Conservation (phyloP, 2,113 vertebrate species). For the Aleadryas rufinucha region DNA sequence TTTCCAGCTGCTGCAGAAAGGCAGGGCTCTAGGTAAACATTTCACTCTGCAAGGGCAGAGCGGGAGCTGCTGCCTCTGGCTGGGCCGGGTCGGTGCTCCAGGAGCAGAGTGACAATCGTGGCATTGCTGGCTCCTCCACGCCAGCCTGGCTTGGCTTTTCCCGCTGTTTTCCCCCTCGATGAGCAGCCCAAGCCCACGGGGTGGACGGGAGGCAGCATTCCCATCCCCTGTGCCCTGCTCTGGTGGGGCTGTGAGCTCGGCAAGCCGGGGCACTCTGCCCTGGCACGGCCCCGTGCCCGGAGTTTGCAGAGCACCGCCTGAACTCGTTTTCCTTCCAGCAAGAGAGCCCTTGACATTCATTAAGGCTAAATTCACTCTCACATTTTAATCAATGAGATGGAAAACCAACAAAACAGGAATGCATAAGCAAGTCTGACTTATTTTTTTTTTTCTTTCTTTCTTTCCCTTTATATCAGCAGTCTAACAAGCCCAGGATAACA, state of each 20-base stretch:
- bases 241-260: not conserved
- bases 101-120: fast-evolving
- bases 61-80: not conserved
- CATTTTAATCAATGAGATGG: conserved; percentile 57
- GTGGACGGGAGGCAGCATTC: not conserved
- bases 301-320: not conserved
- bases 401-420: conserved; percentile 25
- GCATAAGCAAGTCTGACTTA: not conserved
- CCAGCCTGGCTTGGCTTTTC: not conserved
- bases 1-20: conserved; percentile 51
- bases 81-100: fast-evolving
- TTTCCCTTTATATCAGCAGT: not conserved
- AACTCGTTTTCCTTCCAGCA: not conserved
- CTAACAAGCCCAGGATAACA: not conserved
- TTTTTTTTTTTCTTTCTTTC: not conserved
- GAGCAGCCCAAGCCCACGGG: not conserved
- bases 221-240: not conserved
- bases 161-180: fast-evolving
- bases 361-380: conserved; percentile 20
- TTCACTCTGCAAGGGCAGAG: not conserved
- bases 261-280: not conserved
- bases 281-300: not conserved
- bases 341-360: conserved; percentile 32
- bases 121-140: not conserved
- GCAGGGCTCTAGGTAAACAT: not conserved